Conservation (phyloP, 2,797 vertebrate species). For the Australoheros facetus region DNA sequence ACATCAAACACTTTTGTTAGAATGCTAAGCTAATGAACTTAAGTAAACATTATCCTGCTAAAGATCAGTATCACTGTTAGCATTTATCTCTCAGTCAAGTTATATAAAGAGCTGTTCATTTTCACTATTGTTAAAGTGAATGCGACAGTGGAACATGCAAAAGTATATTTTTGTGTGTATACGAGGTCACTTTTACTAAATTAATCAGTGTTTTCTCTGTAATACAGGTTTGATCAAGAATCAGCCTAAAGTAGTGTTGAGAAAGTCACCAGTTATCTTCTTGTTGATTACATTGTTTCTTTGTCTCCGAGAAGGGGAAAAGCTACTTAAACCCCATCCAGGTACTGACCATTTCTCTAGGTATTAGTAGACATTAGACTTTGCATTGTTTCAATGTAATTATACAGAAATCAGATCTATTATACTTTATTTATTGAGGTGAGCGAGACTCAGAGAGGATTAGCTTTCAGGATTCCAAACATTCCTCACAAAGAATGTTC, state of each 20-base stretch:
- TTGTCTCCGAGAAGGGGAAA: too few relatives aligned
- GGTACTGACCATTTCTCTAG: background rate
- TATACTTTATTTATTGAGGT: constrained; percentile 28
- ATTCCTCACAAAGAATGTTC: constrained; percentile 79
- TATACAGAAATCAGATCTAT: constrained; percentile 12
- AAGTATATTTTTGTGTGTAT: background rate
- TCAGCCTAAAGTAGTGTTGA: background rate
- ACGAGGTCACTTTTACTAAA: background rate
- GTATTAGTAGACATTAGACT: background rate
- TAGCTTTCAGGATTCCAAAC: constrained; percentile 72
- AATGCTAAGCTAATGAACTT: background rate
- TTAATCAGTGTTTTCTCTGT: background rate
- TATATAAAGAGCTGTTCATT: background rate
- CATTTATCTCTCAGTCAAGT: background rate
- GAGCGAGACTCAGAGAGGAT: constrained; percentile 33
- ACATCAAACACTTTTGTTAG: too few relatives aligned
- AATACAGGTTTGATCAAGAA: background rate
- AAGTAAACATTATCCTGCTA: background rate
- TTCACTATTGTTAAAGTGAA: background rate
- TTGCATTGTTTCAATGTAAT: background rate
- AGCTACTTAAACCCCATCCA: background rate
- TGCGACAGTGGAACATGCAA: background rate
- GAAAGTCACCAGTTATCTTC: background rate
- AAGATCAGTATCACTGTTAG: background rate
- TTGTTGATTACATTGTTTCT: background rate